These are phyloP conservation scores for Tetropium fuscum DNA, from an alignment of 2,888 invertebrate genomes.

Conservation along the genomic window DNA sequence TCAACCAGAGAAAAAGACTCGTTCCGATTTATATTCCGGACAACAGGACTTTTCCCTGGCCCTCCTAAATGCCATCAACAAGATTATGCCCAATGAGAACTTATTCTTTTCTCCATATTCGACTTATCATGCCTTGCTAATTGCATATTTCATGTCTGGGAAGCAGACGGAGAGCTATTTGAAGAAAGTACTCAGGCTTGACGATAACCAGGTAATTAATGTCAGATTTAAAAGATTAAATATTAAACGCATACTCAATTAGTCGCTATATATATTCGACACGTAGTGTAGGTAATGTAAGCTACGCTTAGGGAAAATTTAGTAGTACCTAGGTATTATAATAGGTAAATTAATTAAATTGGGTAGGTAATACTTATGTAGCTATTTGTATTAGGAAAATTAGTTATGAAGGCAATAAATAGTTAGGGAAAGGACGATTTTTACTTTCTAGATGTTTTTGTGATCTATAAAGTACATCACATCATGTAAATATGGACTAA, in stretches of 20 bases:
- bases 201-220: conserved; percentile 67
- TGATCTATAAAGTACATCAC: too few species aligned
- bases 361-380: neutral
- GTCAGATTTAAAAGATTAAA: neutral
- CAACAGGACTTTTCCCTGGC: conserved; percentile 79
- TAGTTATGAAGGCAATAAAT: too few species aligned
- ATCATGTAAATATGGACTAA: too few species aligned
- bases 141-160: conserved; percentile 83
- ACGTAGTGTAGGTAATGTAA: too few species aligned
- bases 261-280: too few species aligned
- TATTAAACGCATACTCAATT: too few species aligned
- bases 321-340: neutral
- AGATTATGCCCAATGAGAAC: conserved; percentile 75
- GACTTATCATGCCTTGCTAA: conserved; percentile 81
- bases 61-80: conserved; percentile 76
- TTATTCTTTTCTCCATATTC: conserved; percentile 92
- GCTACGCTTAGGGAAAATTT: neutral
- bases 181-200: conserved; percentile 73
- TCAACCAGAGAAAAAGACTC: conserved; percentile 49
- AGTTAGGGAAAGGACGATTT: too few species aligned
- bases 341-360: neutral
- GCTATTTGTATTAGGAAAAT: too few species aligned
- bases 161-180: conserved; percentile 77
- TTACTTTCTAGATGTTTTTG: too few species aligned
- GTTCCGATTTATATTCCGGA: conserved; percentile 69